Evolutionary conservation across 2,113 vertebrate genomes (phyloP), one percentile per base, ranked within the genome.

Genomic region (Ptilonorhynchus violaceus): DNA sequence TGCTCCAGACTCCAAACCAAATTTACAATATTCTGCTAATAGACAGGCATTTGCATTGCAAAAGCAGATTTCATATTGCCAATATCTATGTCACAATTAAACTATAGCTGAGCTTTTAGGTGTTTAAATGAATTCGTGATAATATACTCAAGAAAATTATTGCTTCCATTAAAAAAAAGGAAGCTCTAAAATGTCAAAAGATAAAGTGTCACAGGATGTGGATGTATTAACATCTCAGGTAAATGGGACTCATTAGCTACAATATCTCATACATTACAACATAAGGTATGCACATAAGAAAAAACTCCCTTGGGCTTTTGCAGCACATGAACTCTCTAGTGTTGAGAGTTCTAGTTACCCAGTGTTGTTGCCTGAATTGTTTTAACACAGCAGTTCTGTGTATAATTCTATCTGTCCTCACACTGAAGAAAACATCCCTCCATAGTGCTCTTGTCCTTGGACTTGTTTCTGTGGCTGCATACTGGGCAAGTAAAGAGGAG

Each of bases 41-140:
- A 89, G 88, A n/a, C 31, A 68, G 41, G 42, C 37, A 97, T 96
- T 96, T 95, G 93, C 91, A 93, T 91, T 95, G 96, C 96, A 97
- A 97, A 96, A 92, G 35, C 77, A 62, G 83, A 94, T 88, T 89
- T 91, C 37, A 7, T 63, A 62, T 47, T 72, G 58, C 62, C 20
- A 20, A 72, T 81, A 89, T 91, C 83, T 85, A 20, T 94, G 91
- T 78, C 86, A 85, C 66, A 87, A 85, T 91, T 92, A 93, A 83
- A 63, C 60, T 93, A 87, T 46, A 73, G 86, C 66, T 81, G 80
- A 92, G 93, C 88, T 95, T 92, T 96, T 85, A 92, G 80, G 49
- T 70, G 83, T 94, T 95, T 64, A 96, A 97, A 87, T 89, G 63
- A 92, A 84, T 93, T 88, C 79, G 64, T 47, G 39, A 67, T 90